Evolutionary conservation across 2,797 vertebrate genomes (phyloP).

Genomic region (Nasua narica): DNA sequence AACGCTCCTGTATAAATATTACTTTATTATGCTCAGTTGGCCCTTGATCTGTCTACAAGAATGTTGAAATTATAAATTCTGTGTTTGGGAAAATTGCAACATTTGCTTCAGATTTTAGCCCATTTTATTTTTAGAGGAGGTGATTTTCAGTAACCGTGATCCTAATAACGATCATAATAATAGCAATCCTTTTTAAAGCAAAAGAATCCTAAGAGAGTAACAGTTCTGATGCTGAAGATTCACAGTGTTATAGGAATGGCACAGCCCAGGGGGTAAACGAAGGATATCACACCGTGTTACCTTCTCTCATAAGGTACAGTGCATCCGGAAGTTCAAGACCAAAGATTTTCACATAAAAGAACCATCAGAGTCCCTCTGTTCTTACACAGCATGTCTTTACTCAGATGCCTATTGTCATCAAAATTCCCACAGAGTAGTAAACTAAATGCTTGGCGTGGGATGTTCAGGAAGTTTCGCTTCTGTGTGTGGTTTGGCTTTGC

Average conservation of each 20-base stretch:
- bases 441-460: neutral
- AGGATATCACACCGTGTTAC: neutral
- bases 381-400: neutral
- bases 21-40: neutral
- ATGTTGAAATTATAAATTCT: slow-evolving; percentile 16
- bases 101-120: slow-evolving; percentile 16
- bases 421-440: neutral
- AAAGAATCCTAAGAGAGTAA: neutral
- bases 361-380: neutral
- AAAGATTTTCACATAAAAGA: neutral
- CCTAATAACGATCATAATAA: neutral
- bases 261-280: neutral
- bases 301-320: neutral
- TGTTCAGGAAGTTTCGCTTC: slow-evolving; percentile 53
- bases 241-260: neutral
- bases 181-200: neutral
- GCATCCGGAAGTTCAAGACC: neutral
- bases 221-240: neutral
- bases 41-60: neutral
- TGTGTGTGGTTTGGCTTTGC: slow-evolving; percentile 53
- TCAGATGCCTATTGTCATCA: neutral
- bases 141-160: neutral
- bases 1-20: neutral
- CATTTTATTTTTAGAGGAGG: neutral
- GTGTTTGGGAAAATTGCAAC: neutral